Percentiles rank a stretch among this genome's conserved stretches.
Conservation (phyloP, 2,888 invertebrate species). For the Eupithecia tripunctaria region DNA sequence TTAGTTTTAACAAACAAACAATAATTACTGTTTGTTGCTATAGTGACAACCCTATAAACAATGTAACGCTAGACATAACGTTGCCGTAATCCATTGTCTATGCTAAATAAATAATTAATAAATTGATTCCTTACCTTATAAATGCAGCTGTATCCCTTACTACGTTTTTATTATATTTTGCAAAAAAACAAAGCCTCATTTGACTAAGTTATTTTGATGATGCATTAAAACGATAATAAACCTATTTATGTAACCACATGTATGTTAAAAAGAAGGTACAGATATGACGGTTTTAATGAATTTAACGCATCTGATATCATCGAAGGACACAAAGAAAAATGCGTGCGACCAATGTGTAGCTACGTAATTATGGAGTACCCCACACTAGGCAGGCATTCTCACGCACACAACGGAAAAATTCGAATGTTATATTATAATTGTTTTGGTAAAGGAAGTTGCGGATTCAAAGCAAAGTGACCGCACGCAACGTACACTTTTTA, state of each 20-base stretch:
- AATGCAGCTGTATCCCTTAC: slow-evolving; percentile 59
- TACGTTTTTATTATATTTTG: slow-evolving; percentile 54
- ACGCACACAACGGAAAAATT: slow-evolving; percentile 63
- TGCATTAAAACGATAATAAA: slow-evolving; percentile 36
- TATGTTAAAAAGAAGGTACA: slow-evolving; percentile 15
- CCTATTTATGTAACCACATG: slow-evolving; percentile 13
- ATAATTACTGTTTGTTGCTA: not conserved
- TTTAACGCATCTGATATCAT: slow-evolving; percentile 56
- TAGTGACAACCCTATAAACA: slow-evolving; percentile 32
- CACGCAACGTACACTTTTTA: slow-evolving; percentile 55
- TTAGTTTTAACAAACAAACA: not conserved
- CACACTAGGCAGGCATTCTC: slow-evolving; percentile 57
- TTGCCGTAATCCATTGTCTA: slow-evolving; percentile 74
- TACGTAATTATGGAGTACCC: slow-evolving; percentile 41
- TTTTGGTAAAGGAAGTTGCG: slow-evolving; percentile 74
- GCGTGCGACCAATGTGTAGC: slow-evolving; percentile 57
- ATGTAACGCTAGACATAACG: slow-evolving; percentile 19
- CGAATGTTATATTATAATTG: slow-evolving; percentile 63
- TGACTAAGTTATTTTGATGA: slow-evolving; percentile 36
- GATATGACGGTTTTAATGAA: slow-evolving; percentile 38
- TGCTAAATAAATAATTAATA: slow-evolving; percentile 73
- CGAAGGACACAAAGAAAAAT: slow-evolving; percentile 61
- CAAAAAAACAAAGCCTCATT: slow-evolving; percentile 34
- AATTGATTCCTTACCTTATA: slow-evolving; percentile 59
- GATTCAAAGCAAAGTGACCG: slow-evolving; percentile 68